Base-by-base conservation (phyloP, 1,140 invertebrate genomes). In the Drosophila auraria region DNA sequence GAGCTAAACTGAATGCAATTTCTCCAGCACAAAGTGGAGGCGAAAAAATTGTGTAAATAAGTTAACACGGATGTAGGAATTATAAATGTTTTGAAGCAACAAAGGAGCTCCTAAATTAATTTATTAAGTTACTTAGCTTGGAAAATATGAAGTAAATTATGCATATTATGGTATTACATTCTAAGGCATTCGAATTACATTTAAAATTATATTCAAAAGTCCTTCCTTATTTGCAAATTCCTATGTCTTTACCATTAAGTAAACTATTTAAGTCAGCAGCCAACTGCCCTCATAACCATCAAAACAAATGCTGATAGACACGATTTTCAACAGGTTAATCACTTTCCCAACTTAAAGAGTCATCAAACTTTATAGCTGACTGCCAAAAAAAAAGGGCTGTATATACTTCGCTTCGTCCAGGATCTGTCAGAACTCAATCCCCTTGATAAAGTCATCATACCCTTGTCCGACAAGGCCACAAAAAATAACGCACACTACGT, bases 401-500 rank as follows among this genome's bases (percentile, higher is more conserved):
- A 54, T 51, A 30, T 51, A 47, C 42, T 49, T 54, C 15, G 4
- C 45, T 17, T 30, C 17, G 54, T 54, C 33, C 33, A 64, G 64
- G 17, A 68, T 70, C 50, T 38, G 47, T 60, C 47, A 42, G 47
- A 38, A 74, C 47, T 61, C 69, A 73, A 74, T 74, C 27, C 54
- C 23, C 56, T 73, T 73, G 68, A 74, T 73, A 74, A 53, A 74
- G 71, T 74, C 71, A 73, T 74, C 56, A 53, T 61, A 74, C 56
- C 56, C 71, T 38, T 60, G 64, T 70, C 68, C 40, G 30, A 71
- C 66, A 53, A 57, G 40, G 30, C 65, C 68, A 71, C 40, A 57
- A 70, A 70, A 71, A 71, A 57, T 71, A 70, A 70, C 68, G 68
- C 68, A 49, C 30, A 40, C 64, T 47, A 70, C 68, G 68, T 70